Conservation (phyloP, 35 echinoderm and acorn worm genomes). For the Hemicentrotus pulcherrimus region DNA sequence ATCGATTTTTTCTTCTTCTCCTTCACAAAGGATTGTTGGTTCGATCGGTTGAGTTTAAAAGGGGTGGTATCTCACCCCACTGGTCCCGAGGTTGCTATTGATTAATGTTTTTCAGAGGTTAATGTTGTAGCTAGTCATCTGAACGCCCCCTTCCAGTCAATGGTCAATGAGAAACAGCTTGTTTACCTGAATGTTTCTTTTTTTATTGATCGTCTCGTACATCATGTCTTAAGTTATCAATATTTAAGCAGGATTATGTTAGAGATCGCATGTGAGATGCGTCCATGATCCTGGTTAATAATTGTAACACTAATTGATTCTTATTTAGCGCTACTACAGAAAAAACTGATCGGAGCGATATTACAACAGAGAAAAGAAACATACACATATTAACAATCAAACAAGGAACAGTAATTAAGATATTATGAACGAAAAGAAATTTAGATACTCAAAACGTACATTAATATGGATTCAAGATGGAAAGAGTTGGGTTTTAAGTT, state of each 20-base stretch:
- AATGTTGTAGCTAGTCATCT: background rate
- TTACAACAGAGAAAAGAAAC: too few relatives aligned
- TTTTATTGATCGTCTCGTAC: background rate
- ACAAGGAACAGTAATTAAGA: too few relatives aligned
- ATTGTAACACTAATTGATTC: too few relatives aligned
- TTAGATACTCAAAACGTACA: too few relatives aligned
- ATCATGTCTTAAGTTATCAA: background rate
- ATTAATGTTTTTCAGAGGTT: background rate
- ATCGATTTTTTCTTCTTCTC: background rate
- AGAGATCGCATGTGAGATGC: too few relatives aligned
- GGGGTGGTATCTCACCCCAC: background rate
- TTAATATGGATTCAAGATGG: too few relatives aligned
- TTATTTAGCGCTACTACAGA: too few relatives aligned
- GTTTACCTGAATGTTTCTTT: background rate
- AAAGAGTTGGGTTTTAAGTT: too few relatives aligned
- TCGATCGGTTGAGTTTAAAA: background rate
- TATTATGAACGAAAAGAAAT: too few relatives aligned
- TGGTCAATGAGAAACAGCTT: background rate
- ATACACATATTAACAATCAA: too few relatives aligned
- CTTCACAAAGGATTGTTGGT: background rate
- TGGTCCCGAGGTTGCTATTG: background rate
- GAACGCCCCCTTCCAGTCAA: background rate
- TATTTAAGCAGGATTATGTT: background rate
- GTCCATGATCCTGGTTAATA: too few relatives aligned
- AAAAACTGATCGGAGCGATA: too few relatives aligned